These are phyloP conservation scores for Syngnathus floridae DNA, from an alignment of 2,113 vertebrate genomes.

Conservation along the genomic window DNA sequence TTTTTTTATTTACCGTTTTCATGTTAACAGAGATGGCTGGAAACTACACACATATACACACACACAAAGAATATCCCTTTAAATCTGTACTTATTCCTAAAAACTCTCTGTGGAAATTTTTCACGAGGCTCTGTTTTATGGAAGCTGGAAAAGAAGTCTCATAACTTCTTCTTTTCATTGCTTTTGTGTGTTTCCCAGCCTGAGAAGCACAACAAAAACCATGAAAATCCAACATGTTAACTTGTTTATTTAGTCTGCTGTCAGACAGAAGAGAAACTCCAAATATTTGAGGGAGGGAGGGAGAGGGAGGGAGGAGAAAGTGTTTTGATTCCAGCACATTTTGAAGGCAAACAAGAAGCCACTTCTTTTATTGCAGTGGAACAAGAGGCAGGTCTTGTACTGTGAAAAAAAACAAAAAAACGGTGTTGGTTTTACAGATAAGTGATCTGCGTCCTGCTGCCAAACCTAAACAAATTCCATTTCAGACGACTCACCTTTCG, in stretches of 20 bases:
- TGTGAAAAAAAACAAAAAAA: conserved; percentile 61
- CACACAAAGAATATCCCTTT: background rate
- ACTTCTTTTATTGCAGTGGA: conserved; percentile 53
- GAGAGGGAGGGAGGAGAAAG: background rate
- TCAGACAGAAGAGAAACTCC: conserved; percentile 38
- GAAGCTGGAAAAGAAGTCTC: conserved; percentile 29
- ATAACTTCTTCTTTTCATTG: conserved; percentile 30
- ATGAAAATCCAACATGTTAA: conserved; percentile 44
- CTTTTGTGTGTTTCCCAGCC: conserved; percentile 56
- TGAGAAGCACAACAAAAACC: conserved; percentile 51
- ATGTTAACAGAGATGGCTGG: background rate
- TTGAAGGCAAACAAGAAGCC: conserved; percentile 60
- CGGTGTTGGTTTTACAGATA: conserved; percentile 64
- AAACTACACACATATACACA: background rate
- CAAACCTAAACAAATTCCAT: conserved; percentile 76
- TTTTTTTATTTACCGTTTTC: background rate
- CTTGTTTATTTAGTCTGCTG: conserved; percentile 71
- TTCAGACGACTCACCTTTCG: conserved; percentile 64
- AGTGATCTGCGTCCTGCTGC: conserved; percentile 64
- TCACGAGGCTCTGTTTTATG: conserved; percentile 5
- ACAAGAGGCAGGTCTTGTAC: conserved; percentile 45
- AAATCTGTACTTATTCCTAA: background rate
- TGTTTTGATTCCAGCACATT: conserved; percentile 39
- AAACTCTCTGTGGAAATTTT: conserved; percentile 28
- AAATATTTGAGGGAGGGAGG: conserved; percentile 12